Evolutionary conservation across 1,140 invertebrate genomes (phyloP).

Genomic region (Elymnias hypermnestra): DNA sequence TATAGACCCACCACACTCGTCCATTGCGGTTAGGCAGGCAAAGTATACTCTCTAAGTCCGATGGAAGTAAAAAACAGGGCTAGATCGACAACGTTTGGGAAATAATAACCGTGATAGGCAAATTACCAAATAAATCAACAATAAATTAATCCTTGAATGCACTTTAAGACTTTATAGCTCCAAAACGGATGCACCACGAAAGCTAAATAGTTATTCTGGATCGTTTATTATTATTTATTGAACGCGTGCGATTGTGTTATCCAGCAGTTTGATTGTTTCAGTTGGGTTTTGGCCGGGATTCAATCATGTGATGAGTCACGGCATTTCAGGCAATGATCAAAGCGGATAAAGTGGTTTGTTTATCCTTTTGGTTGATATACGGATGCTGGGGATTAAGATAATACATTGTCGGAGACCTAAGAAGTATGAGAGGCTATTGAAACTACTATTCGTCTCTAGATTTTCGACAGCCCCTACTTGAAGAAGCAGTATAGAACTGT

Average conservation of each 20-base stretch:
- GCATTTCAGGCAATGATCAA: slow-evolving; percentile 3
- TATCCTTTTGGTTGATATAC: neutral
- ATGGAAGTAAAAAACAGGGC: no score
- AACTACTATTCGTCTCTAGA: no score
- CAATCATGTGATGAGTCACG: slow-evolving; percentile 5
- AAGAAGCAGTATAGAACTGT: no score
- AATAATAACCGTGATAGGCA: neutral
- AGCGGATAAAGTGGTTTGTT: slow-evolving; percentile 5
- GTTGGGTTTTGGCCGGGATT: neutral
- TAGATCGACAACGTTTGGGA: no score
- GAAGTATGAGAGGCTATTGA: no score
- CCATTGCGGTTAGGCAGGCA: no score
- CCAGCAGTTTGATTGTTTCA: neutral
- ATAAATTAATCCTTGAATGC: neutral
- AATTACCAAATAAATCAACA: neutral
- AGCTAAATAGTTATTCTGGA: neutral
- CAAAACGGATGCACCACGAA: slow-evolving; percentile 1
- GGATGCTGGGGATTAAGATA: no score
- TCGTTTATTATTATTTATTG: slow-evolving; percentile 8
- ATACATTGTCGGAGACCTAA: no score
- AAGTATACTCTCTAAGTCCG: no score
- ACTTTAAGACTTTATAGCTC: neutral
- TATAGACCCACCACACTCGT: no score
- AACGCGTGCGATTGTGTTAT: slow-evolving; percentile 2
- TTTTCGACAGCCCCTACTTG: no score